Conservation (phyloP, 2,113 vertebrate genomes). For the Phainopepla nitens region DNA sequence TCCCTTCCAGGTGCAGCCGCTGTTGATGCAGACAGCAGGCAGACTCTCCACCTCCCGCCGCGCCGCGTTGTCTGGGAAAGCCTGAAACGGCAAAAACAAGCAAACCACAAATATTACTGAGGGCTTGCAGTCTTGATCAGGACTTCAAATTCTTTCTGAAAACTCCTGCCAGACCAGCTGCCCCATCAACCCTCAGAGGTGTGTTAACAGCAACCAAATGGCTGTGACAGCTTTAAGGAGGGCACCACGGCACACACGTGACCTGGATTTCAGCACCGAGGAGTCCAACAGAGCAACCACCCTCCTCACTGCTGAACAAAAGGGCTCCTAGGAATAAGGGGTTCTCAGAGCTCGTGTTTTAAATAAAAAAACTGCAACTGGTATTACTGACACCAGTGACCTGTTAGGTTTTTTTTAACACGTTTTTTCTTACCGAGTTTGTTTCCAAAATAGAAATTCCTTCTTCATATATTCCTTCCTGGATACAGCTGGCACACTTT, state of each 20-base stretch:
- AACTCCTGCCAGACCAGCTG: neutral
- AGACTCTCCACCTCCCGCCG: slow-evolving; percentile 90
- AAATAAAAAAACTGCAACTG: neutral
- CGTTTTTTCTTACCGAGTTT: slow-evolving; percentile 79
- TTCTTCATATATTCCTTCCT: slow-evolving; percentile 89
- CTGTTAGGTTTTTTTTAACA: neutral
- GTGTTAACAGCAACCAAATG: neutral
- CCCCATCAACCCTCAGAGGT: neutral
- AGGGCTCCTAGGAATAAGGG: neutral
- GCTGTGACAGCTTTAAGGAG: neutral
- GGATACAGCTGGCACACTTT: slow-evolving; percentile 86
- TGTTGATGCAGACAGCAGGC: slow-evolving; percentile 82
- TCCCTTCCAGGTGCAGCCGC: slow-evolving; percentile 86
- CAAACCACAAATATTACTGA: neutral
- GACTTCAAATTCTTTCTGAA: neutral
- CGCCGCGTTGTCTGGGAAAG: slow-evolving; percentile 92
- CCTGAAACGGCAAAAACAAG: slow-evolving; percentile 63
- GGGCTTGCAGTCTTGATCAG: neutral
- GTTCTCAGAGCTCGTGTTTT: neutral
- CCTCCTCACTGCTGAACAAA: neutral
- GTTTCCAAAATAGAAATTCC: slow-evolving; percentile 85
- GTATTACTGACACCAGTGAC: neutral
- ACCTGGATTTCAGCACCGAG: neutral
- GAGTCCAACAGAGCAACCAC: neutral
- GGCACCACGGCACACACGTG: neutral